phyloP scores from a whole-genome alignment of 1,140 invertebrate genomes.

The Dinothrombium tinctorium region DNA sequence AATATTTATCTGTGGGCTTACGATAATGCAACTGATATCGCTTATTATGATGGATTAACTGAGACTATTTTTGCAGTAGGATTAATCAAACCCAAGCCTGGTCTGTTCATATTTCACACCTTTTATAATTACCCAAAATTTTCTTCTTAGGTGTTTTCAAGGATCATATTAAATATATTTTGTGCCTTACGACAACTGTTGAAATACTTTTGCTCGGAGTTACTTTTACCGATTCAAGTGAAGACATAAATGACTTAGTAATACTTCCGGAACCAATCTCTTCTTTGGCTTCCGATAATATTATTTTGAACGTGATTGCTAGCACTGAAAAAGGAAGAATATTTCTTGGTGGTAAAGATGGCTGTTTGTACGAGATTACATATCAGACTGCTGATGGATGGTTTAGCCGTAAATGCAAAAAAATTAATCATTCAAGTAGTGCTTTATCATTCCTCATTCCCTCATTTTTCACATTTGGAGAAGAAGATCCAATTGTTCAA shows the following conservation, averaged over 20 bases:
- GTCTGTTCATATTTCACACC: slow-evolving; percentile 15
- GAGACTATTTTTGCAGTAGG: slow-evolving; percentile 20
- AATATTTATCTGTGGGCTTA: slow-evolving; percentile 93
- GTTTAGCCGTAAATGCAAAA: slow-evolving; percentile 83
- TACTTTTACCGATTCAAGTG: slow-evolving; percentile 20
- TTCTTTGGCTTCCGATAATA: slow-evolving; percentile 69
- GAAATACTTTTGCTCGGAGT: slow-evolving; percentile 42
- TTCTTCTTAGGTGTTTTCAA: slow-evolving; percentile 40
- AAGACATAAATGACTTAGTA: slow-evolving; percentile 48
- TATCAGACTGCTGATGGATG: slow-evolving; percentile 62
- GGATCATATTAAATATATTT: slow-evolving; percentile 66
- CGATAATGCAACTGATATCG: slow-evolving; percentile 40
- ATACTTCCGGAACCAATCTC: slow-evolving; percentile 80
- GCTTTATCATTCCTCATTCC: slow-evolving; percentile 65
- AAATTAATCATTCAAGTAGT: slow-evolving; percentile 77
- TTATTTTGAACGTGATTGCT: slow-evolving; percentile 53
- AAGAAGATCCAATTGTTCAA: slow-evolving; percentile 68
- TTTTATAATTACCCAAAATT: slow-evolving; percentile 4
- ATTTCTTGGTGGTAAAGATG: slow-evolving; percentile 83
- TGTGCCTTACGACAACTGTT: slow-evolving; percentile 69
- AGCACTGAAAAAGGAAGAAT: slow-evolving; percentile 63
- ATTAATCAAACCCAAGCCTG: slow-evolving; percentile 18
- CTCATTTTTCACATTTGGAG: slow-evolving; percentile 58
- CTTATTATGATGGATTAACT: slow-evolving; percentile 21
- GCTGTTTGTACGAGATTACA: slow-evolving; percentile 76